phyloP scores from a whole-genome alignment of 2,888 invertebrate genomes.

The Drosophila aldrichi region DNA sequence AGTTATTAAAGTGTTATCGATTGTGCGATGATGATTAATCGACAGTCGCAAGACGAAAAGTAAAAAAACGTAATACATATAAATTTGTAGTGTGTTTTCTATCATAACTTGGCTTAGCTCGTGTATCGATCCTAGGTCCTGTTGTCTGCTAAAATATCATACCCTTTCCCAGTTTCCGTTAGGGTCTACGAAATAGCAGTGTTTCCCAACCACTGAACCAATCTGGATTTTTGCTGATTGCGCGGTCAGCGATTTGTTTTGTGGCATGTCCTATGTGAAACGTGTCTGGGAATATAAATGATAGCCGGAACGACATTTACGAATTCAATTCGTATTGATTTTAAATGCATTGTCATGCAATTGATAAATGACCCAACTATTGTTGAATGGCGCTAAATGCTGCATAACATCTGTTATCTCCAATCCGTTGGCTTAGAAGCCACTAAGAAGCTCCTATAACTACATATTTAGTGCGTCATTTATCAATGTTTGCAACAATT shows the following conservation, averaged over 20 bases:
- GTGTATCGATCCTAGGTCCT: no score
- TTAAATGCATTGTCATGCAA: slow-evolving; percentile 39
- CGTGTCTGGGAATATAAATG: slow-evolving; percentile 36
- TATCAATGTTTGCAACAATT: not conserved
- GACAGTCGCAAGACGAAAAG: no score
- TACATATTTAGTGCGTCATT: not conserved
- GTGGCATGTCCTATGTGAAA: slow-evolving; percentile 7
- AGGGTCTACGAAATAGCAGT: not conserved
- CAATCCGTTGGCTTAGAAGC: slow-evolving; percentile 10
- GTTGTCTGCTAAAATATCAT: not conserved
- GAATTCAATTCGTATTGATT: slow-evolving; percentile 39
- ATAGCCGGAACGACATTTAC: slow-evolving; percentile 1
- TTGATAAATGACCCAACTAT: slow-evolving; percentile 48
- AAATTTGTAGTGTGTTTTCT: no score
- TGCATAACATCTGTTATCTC: not conserved
- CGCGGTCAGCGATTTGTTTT: slow-evolving; percentile 56
- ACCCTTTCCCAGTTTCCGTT: not conserved
- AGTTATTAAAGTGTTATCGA: no score
- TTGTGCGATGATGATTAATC: no score
- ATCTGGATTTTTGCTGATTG: slow-evolving; percentile 19
- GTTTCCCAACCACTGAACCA: slow-evolving; percentile 6
- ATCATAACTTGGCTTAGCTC: no score
- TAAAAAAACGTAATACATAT: no score
- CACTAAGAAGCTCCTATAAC: not conserved
- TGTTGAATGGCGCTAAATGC: slow-evolving; percentile 5